These are phyloP conservation scores for Tympanoctomys barrerae DNA, from an alignment of 2,797 vertebrate species.

Conservation along the genomic window DNA sequence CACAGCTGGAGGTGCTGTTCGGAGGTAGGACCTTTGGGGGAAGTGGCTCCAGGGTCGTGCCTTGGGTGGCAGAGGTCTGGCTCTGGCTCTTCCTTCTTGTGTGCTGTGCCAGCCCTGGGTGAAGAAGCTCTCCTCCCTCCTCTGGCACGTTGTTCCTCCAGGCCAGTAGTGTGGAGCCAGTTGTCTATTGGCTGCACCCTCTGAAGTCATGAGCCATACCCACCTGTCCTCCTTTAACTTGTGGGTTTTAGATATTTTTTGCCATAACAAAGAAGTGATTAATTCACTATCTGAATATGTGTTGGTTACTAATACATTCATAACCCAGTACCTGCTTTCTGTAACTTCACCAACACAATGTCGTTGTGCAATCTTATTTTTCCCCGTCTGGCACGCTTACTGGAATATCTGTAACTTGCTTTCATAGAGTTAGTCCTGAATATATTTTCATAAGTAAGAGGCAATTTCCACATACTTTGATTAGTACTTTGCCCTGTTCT, in stretches of 20 bases:
- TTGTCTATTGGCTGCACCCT: not conserved
- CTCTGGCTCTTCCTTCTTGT: not conserved
- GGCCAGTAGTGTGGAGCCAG: not conserved
- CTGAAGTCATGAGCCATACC: not conserved
- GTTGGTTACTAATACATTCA: not conserved
- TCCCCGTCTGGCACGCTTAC: not conserved
- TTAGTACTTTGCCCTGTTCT: not conserved
- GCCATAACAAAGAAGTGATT: not conserved
- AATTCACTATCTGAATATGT: not conserved
- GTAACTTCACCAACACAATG: not conserved
- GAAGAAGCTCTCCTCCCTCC: not conserved
- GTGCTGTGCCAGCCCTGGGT: not conserved
- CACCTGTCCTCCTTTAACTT: not conserved
- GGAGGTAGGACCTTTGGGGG: not conserved
- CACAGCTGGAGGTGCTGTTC: not conserved
- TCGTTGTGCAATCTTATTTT: not conserved
- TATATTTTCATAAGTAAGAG: not conserved
- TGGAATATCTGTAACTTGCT: not conserved
- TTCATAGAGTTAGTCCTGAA: not conserved
- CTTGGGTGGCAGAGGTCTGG: not conserved
- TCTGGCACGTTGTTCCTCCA: no score
- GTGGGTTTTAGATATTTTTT: not conserved
- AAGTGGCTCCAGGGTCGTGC: not conserved
- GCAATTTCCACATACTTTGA: not conserved
- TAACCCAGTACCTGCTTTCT: not conserved